These are phyloP conservation scores for Theocolax elegans DNA, from an alignment of 1,140 invertebrate genomes.

Conservation along the genomic window DNA sequence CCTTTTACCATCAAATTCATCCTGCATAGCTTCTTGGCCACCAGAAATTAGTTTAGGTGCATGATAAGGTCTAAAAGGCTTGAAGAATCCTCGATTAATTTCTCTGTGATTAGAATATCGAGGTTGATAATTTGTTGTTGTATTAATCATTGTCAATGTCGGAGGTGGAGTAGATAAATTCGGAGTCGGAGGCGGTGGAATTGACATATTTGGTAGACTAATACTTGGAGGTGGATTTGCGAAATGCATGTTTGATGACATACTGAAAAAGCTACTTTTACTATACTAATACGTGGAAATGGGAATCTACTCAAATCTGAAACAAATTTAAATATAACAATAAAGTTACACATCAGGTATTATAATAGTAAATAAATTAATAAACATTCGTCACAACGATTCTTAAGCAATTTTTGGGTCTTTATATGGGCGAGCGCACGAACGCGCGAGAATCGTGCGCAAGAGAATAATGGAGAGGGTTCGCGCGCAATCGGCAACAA, in stretches of 20 bases:
- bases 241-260: constrained; percentile 19
- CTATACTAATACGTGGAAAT: too few species aligned
- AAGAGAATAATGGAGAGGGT: too few species aligned
- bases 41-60: constrained; percentile 63
- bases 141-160: constrained; percentile 64
- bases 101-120: constrained; percentile 62
- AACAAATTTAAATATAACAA: too few species aligned
- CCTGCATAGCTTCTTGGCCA: constrained; percentile 67
- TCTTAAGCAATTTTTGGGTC: too few species aligned
- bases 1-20: constrained; percentile 96
- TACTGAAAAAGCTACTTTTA: neutral
- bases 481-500: too few species aligned
- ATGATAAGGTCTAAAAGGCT: constrained; percentile 67
- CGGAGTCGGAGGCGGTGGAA: constrained; percentile 61
- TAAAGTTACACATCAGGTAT: too few species aligned
- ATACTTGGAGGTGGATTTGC: constrained; percentile 58
- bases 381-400: too few species aligned
- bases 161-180: constrained; percentile 65
- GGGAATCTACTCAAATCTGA: too few species aligned
- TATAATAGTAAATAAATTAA: too few species aligned
- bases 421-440: too few species aligned
- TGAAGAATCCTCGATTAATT: constrained; percentile 61
- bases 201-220: constrained; percentile 65
- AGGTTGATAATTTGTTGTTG: constrained; percentile 59
- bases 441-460: too few species aligned